phyloP scores from a whole-genome alignment of 2,113 vertebrate species.

The Archocentrus centrarchus region DNA sequence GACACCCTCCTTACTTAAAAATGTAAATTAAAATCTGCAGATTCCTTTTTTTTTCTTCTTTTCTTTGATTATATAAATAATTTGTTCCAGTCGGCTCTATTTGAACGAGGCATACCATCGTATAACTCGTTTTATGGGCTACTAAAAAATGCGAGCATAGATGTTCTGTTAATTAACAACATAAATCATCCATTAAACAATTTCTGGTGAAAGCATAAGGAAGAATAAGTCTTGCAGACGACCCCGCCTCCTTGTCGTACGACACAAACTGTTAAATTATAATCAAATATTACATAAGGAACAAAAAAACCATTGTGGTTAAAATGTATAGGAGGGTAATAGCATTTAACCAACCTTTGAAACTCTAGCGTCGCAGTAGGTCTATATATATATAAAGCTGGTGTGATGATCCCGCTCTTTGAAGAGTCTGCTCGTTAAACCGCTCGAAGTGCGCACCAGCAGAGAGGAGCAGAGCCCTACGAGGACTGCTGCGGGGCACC shows the following conservation, averaged over 20 bases:
- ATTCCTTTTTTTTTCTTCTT: background rate
- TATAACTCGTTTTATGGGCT: background rate
- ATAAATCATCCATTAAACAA: background rate
- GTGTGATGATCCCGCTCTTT: slow-evolving; percentile 25
- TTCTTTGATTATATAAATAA: background rate
- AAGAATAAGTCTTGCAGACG: slow-evolving; percentile 46
- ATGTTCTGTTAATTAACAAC: background rate
- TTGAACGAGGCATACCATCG: background rate
- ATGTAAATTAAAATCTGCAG: rapidly evolving
- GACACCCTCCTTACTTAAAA: background rate
- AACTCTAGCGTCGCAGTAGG: background rate
- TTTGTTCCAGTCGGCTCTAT: background rate
- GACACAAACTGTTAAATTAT: slow-evolving; percentile 32
- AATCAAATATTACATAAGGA: background rate
- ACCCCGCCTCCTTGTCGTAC: slow-evolving; percentile 63
- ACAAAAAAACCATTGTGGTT: background rate
- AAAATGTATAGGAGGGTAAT: background rate
- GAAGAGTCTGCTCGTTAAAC: slow-evolving; percentile 46
- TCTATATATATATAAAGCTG: background rate
- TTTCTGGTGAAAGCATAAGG: slow-evolving; percentile 17
- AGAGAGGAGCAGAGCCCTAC: background rate
- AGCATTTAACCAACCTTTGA: slow-evolving; percentile 47
- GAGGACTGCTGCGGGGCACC: background rate
- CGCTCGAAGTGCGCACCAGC: slow-evolving; percentile 35
- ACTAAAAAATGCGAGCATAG: background rate